phyloP scores from a whole-genome alignment of 2,113 vertebrate genomes.

The Synchiropus splendidus region DNA sequence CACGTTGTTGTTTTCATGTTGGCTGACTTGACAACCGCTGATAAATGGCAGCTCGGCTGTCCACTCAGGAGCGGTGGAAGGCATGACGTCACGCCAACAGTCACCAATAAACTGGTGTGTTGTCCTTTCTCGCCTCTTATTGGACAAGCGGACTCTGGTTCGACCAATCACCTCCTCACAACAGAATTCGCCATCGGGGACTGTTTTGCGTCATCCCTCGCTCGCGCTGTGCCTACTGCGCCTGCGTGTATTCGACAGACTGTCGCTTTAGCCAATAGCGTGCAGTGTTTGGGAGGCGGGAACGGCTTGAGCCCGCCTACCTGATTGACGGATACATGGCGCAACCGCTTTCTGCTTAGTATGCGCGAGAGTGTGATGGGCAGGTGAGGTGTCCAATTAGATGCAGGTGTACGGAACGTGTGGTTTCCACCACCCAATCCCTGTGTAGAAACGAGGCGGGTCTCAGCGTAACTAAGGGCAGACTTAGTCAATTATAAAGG shows the following conservation, averaged over 20 bases:
- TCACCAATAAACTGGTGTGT: slow-evolving; percentile 25
- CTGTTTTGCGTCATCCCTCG: slow-evolving; percentile 39
- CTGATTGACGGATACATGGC: slow-evolving; percentile 10
- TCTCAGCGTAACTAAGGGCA: slow-evolving; percentile 57
- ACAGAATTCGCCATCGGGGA: slow-evolving; percentile 22
- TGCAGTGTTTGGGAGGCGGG: slow-evolving; percentile 35
- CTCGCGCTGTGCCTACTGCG: slow-evolving; percentile 16
- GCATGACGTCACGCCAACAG: neutral
- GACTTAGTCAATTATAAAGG: slow-evolving; percentile 56
- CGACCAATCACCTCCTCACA: slow-evolving; percentile 24
- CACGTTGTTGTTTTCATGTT: slow-evolving; percentile 63
- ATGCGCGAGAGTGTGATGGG: slow-evolving; percentile 32
- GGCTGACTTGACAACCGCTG: slow-evolving; percentile 33
- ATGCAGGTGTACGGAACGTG: neutral
- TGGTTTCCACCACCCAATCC: slow-evolving; percentile 42
- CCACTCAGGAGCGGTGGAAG: slow-evolving; percentile 4
- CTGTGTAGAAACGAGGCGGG: slow-evolving; percentile 58
- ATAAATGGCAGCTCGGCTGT: slow-evolving; percentile 31
- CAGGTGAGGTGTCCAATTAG: slow-evolving; percentile 20
- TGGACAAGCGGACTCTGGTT: slow-evolving; percentile 8
- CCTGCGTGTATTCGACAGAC: slow-evolving; percentile 26
- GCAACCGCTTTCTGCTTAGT: slow-evolving; percentile 61
- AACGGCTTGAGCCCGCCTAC: slow-evolving; percentile 4
- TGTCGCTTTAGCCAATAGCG: slow-evolving; percentile 27
- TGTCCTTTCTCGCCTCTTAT: neutral